Evolutionary conservation across 2,888 invertebrate genomes (phyloP), one percentile per base, ranked within the genome.

Genomic region (Timema cristinae): DNA sequence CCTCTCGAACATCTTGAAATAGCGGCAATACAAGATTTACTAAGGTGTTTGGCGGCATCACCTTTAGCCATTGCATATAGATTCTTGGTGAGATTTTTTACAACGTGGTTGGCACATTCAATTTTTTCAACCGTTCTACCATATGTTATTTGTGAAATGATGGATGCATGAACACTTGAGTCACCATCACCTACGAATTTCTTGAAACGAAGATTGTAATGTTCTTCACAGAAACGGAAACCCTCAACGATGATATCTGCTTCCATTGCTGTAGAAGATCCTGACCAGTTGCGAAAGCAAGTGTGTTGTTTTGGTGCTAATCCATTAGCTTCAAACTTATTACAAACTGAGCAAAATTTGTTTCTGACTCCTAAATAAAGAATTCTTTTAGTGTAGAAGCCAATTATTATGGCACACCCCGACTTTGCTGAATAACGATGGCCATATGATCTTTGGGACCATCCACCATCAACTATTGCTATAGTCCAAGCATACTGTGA

Each of bases 121-220:
- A 80, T 73, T 78, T 80, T 81, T 68, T 77, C 63, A 0, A 79
- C 75, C 51, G 70, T 54, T 15, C 73, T 73, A 0, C 76, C 74
- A 73, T 81, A 79, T 5, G 77, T 75, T 47, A 76, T 73, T 15
- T 66, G 67, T 73, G 78, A 74, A 32, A 73, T 10, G 7, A 80
- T 76, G 76, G 75, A 76, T 56, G 75, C 74, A 67, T 77, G 79
- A 2, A 80, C 80, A 11, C 77, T 79, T 11, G 78, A 78, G 72
- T 81, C 81, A 10, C 81, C 80, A 76, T 80, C 81, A n/a, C 79
- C 80, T 11, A 81, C 76, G 54, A 80, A 73, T 71, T 75, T 73
- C 2, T 68, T 75, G 72, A 79, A 81, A 50, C 77, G 77, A 7
- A 81, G 6, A 66, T 76, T 75, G 75, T 80, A 78, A 75, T 77